phyloP scores from a whole-genome alignment of 2,113 vertebrate species.

The Zootoca vivipara region DNA sequence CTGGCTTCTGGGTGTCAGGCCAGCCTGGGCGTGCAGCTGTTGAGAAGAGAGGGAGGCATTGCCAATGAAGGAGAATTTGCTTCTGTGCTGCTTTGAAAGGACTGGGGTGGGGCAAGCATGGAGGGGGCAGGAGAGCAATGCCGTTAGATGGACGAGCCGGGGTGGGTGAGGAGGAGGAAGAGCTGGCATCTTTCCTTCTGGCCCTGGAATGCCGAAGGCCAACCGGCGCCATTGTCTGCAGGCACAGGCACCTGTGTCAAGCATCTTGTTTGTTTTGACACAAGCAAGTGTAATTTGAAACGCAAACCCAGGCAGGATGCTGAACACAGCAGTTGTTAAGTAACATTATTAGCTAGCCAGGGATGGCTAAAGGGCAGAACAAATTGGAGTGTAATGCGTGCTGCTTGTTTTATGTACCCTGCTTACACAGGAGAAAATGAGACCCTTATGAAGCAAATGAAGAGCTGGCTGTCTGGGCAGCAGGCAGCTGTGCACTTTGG shows the following conservation, averaged over 20 bases:
- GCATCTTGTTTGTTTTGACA: conserved; percentile 11
- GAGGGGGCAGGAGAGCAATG: background rate
- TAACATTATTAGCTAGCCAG: background rate
- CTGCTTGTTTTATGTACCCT: conserved; percentile 1
- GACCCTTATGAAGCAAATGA: rapidly evolving
- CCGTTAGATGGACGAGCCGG: background rate
- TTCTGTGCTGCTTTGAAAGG: background rate
- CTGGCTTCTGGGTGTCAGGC: background rate
- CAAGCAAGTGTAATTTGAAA: background rate
- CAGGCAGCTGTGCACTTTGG: conserved; percentile 1
- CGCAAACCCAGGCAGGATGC: background rate
- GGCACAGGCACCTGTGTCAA: background rate
- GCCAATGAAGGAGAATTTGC: background rate
- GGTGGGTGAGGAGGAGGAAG: background rate
- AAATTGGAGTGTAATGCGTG: background rate
- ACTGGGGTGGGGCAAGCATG: background rate
- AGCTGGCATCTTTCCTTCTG: background rate
- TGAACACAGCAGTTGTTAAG: conserved; percentile 13
- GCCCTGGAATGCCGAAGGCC: background rate
- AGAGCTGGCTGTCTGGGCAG: background rate
- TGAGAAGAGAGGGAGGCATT: background rate
- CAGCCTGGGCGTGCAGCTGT: background rate
- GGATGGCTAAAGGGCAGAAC: background rate
- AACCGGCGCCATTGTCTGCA: background rate
- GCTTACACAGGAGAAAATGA: background rate